Evolutionary conservation across 2,113 vertebrate genomes (phyloP).

Genomic region (Gobiocypris rarus): DNA sequence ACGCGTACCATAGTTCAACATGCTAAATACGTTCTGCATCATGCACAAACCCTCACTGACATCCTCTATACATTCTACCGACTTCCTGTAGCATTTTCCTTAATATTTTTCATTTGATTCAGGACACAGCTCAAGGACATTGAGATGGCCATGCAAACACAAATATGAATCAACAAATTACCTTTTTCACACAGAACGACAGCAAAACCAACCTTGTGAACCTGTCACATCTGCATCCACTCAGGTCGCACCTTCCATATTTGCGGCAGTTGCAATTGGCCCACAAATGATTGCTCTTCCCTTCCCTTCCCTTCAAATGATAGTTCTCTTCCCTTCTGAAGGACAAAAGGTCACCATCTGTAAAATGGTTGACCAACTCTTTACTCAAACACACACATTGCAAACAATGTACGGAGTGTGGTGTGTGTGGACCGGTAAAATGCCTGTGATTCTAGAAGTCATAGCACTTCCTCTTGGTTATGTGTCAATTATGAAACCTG

Average conservation of each 20-base stretch:
- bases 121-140: slow-evolving; percentile 3
- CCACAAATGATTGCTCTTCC: neutral
- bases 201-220: neutral
- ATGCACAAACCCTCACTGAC: slow-evolving; percentile 25
- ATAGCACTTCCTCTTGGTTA: slow-evolving; percentile 68
- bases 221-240: neutral
- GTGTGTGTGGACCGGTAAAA: slow-evolving; percentile 54
- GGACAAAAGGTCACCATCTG: neutral
- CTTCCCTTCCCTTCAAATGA: too few relatives aligned
- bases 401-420: slow-evolving; percentile 18
- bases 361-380: slow-evolving; percentile 27
- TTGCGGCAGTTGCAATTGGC: neutral
- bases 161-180: neutral
- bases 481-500: slow-evolving; percentile 67
- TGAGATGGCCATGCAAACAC: neutral
- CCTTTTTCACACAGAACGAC: neutral
- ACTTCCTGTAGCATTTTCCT: neutral
- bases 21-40: slow-evolving; percentile 61
- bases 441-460: slow-evolving; percentile 72
- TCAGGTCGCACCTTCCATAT: neutral
- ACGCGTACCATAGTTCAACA: slow-evolving; percentile 56
- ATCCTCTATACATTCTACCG: neutral
- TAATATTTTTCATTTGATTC: neutral
- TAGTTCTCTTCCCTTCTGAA: neutral
- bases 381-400: slow-evolving; percentile 32